These are phyloP conservation scores for Abrostola triplasia DNA, from an alignment of 2,888 invertebrate species.

Conservation along the genomic window DNA sequence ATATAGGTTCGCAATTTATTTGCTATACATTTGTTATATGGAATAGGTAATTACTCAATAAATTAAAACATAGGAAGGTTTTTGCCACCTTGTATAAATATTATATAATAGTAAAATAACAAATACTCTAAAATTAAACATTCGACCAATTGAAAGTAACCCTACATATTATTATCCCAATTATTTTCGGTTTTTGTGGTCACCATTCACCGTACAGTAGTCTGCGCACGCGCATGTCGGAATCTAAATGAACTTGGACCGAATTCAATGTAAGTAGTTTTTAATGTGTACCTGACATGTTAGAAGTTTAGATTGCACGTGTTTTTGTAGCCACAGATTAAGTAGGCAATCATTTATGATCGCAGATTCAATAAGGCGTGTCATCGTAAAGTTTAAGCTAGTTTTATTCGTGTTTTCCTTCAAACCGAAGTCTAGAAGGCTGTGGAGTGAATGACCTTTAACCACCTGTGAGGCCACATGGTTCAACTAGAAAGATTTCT, in stretches of 20 bases:
- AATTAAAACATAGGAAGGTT: too few relatives aligned
- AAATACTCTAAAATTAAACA: background rate
- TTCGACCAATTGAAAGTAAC: background rate
- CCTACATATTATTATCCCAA: conserved; percentile 30
- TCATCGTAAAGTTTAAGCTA: conserved; percentile 20
- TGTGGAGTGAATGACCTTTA: background rate
- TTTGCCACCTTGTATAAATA: too few relatives aligned
- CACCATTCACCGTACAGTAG: conserved; percentile 33
- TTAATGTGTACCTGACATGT: conserved; percentile 68
- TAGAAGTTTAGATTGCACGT: conserved; percentile 42
- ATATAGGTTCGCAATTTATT: too few relatives aligned
- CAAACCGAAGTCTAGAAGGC: background rate
- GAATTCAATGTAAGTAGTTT: conserved; percentile 74
- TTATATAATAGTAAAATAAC: background rate
- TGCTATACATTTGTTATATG: too few relatives aligned
- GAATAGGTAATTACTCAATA: too few relatives aligned
- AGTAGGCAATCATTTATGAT: conserved; percentile 29
- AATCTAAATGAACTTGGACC: conserved; percentile 73
- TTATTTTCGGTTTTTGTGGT: conserved; percentile 30
- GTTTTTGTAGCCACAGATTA: conserved; percentile 38
- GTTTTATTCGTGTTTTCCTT: background rate
- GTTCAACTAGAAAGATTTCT: background rate
- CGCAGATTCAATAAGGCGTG: conserved; percentile 34
- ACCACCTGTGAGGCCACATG: background rate
- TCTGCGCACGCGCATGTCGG: conserved; percentile 47